A percentile compares a stretch with the other conserved stretches of the same genome.
phyloP scores from a whole-genome alignment of 1,140 invertebrate species.

The Pseudomyrmex sp. region DNA sequence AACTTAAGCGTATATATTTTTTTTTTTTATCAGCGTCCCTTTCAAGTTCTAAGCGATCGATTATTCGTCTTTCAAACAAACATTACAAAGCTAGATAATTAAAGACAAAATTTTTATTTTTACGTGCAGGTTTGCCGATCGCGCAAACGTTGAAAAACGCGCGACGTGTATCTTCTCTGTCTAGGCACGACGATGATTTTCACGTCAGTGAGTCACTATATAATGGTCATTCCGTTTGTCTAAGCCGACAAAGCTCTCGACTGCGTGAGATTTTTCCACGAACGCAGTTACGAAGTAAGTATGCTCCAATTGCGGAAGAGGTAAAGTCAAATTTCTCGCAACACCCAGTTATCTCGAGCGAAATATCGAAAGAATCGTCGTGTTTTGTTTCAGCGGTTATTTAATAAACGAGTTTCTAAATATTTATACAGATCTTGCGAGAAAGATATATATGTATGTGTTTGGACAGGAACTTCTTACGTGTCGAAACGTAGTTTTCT shows the following conservation, averaged over 20 bases:
- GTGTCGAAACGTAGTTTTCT: neutral
- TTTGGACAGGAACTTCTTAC: neutral
- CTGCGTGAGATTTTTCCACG: slow-evolving; percentile 59
- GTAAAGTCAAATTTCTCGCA: slow-evolving; percentile 20
- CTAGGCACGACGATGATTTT: slow-evolving; percentile 38
- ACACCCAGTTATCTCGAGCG: neutral
- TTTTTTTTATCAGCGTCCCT: neutral
- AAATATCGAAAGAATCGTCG: neutral
- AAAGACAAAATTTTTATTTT: slow-evolving; percentile 7
- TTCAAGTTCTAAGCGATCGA: neutral
- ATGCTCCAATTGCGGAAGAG: slow-evolving; percentile 3
- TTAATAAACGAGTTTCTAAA: neutral
- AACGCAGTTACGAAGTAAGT: slow-evolving; percentile 61
- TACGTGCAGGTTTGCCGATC: neutral
- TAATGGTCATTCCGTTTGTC: slow-evolving; percentile 58
- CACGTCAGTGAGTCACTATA: slow-evolving; percentile 56
- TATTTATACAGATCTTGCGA: neutral
- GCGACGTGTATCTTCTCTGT: neutral
- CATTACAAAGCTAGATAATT: too few species aligned
- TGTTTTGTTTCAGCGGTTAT: neutral
- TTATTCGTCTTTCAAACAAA: too few species aligned
- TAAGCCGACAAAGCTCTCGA: slow-evolving; percentile 4
- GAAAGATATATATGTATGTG: too few species aligned
- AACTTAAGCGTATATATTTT: neutral
- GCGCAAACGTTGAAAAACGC: neutral